Conservation (phyloP, 1,140 invertebrate genomes). For the Adelges cooleyi region DNA sequence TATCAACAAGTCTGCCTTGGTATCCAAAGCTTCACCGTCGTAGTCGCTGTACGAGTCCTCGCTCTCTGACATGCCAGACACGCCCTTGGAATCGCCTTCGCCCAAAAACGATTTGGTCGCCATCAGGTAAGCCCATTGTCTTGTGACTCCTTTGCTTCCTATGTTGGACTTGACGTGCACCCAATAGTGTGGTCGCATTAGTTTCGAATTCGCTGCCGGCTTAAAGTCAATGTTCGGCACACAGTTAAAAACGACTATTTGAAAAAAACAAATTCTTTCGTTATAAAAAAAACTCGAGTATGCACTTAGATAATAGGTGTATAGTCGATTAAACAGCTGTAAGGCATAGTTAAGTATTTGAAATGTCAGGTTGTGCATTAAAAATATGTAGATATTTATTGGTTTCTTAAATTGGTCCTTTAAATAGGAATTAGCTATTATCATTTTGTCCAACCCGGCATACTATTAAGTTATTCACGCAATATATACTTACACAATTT, state of each 20-base stretch:
- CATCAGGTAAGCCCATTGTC: constrained; percentile 36
- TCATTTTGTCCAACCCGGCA: no score
- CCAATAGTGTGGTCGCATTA: not conserved
- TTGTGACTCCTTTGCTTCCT: constrained; percentile 44
- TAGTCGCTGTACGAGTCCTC: not conserved
- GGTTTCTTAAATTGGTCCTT: not conserved
- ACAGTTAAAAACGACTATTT: not conserved
- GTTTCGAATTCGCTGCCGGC: not conserved
- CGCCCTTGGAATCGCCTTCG: not conserved
- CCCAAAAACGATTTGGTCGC: not conserved
- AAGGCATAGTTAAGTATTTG: no score
- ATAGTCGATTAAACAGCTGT: no score
- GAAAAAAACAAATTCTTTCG: not conserved
- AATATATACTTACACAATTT: no score
- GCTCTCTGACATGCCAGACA: not conserved
- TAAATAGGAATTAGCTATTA: no score
- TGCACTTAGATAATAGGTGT: not conserved
- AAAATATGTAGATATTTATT: not conserved
- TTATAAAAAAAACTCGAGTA: not conserved
- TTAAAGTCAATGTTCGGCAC: not conserved
- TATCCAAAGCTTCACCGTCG: not conserved
- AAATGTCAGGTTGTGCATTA: not conserved
- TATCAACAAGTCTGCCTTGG: not conserved
- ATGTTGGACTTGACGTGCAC: constrained; percentile 34
- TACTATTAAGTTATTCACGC: no score